A percentile compares a stretch with the other conserved stretches of the same genome.
These are phyloP conservation scores for Willisornis vidua DNA, from an alignment of 2,113 vertebrate species.

Conservation along the genomic window DNA sequence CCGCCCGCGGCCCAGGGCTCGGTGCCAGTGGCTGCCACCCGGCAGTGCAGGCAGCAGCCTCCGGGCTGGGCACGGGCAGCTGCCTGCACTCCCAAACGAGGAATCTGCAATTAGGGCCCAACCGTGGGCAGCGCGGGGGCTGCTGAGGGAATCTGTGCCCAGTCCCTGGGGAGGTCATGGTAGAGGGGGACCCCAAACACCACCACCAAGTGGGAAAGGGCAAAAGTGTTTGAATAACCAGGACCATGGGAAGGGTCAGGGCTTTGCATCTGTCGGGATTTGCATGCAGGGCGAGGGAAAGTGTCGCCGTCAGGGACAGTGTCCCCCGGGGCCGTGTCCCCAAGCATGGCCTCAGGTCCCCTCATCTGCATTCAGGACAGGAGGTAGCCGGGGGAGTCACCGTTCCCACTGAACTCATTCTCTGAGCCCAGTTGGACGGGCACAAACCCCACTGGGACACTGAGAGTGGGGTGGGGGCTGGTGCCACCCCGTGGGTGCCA, in stretches of 20 bases:
- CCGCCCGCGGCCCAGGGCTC: background rate
- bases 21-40: conserved; percentile 17
- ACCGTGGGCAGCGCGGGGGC: background rate
- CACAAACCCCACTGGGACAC: background rate
- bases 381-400: background rate
- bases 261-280: background rate
- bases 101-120: background rate
- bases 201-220: accelerated
- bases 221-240: accelerated
- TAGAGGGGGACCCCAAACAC: background rate
- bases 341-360: background rate
- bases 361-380: accelerated
- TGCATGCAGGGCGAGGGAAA: background rate
- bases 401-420: background rate
- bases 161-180: accelerated
- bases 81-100: background rate
- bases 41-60: background rate
- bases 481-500: background rate
- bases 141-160: background rate
- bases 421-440: accelerated
- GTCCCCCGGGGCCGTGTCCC: background rate
- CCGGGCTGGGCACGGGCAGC: background rate
- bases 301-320: background rate
- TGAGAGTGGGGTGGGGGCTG: background rate
- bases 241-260: background rate